Evolutionary conservation across 53 echinoderm and acorn worm species (phyloP), one percentile per base, ranked within the genome.

Genomic region (Glandiceps talaboti): DNA sequence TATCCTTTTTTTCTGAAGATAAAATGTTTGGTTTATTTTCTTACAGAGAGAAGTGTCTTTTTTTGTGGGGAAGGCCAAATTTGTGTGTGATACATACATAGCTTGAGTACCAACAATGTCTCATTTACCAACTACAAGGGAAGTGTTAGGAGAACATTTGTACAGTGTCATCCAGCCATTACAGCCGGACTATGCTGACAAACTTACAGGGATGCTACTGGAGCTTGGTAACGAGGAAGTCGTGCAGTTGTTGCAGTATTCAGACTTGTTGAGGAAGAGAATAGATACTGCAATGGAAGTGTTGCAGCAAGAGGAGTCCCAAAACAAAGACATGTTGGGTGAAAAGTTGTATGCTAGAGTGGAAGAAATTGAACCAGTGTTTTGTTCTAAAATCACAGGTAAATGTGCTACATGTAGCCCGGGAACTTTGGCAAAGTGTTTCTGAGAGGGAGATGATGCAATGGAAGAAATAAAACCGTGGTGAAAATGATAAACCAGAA

Each of bases 181-280:
- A 76, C 77, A 88, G 73, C 85, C 87, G 1, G 85, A 84, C 30
- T 64, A 87, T 26, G 91, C 96, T 14, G 88, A 83, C 1, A 88
- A 81, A 74, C 81, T 93, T 75, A 96, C 96, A 0, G 96, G 96
- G 73, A 87, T 96, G 87, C 86, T 96, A 28, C 89, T 96, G 83
- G 96, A 92, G 74, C 88, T 92, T 76, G 86, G 85, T 33, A 90
- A 96, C 85, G 90, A 96, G n/a, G 91, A 93, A 30, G 86, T 96
- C 75, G 83, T 89, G 85, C 85, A 73, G 31, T 92, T 96, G 92
- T 74, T 96, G n/a, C 87, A 89, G 76, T 85, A 96, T 33, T 80
- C 77, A 0, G 27, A 31, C 0, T 85, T 93, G 30, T 88, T 96
- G 28, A 73, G 75, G 33, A 73, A 78, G 33, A 73, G 90, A 27